phyloP scores from a whole-genome alignment of 2,888 invertebrate genomes.

The Phortica okadai region DNA sequence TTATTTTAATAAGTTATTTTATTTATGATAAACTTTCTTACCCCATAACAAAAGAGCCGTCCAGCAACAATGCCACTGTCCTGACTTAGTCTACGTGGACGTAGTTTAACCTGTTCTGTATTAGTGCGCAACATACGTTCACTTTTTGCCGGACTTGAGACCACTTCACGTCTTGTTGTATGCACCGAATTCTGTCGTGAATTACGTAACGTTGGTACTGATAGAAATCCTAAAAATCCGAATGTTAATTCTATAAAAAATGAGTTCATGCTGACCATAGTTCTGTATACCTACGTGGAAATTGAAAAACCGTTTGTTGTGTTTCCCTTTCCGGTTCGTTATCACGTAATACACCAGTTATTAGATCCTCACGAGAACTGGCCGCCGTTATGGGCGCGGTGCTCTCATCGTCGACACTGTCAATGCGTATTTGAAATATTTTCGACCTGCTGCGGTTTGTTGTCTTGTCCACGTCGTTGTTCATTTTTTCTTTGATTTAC shows the following conservation, averaged over 20 bases:
- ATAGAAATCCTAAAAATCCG: conserved; percentile 68
- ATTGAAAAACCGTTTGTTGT: conserved; percentile 55
- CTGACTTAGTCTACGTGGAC: conserved; percentile 73
- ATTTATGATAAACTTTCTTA: conserved; percentile 49
- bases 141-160: conserved; percentile 75
- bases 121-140: conserved; percentile 60
- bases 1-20: neutral
- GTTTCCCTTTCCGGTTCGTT: conserved; percentile 43
- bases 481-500: conserved; percentile 49
- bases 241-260: neutral
- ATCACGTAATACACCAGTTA: conserved; percentile 55
- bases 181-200: conserved; percentile 52
- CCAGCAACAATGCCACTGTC: conserved; percentile 75
- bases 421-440: conserved; percentile 65
- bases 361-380: conserved; percentile 72
- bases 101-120: conserved; percentile 50
- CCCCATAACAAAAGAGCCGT: conserved; percentile 63
- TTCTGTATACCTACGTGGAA: conserved; percentile 54
- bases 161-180: conserved; percentile 64
- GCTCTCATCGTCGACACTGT: conserved; percentile 68
- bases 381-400: conserved; percentile 67
- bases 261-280: neutral
- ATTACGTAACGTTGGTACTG: conserved; percentile 71
- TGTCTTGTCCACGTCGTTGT: conserved; percentile 44
- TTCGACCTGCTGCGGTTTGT: conserved; percentile 46